Conservation (phyloP, 2,797 vertebrate species). For the Megaceryle alcyon region DNA sequence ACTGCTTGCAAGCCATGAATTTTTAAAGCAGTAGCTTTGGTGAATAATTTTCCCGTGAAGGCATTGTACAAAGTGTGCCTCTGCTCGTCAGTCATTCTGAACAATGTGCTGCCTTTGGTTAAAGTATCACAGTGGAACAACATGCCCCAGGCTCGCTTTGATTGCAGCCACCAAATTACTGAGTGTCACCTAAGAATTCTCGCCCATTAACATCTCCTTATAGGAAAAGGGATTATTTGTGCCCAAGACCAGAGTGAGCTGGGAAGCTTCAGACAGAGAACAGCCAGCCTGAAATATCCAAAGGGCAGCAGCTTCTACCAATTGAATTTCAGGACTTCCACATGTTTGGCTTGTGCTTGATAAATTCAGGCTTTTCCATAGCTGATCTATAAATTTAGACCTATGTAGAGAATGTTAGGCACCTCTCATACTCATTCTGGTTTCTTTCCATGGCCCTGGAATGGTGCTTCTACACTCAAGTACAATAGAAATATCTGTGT, state of each 20-base stretch:
- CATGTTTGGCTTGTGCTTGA: not conserved
- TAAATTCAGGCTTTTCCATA: not conserved
- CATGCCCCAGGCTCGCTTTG: not conserved
- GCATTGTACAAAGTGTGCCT: not conserved
- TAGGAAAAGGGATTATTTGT: not conserved
- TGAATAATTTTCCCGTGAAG: not conserved
- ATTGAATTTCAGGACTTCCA: fast-evolving
- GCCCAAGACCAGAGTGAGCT: not conserved
- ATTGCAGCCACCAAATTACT: not conserved
- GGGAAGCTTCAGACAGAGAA: not conserved
- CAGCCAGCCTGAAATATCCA: not conserved
- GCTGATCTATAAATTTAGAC: not conserved
- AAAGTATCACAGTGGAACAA: not conserved
- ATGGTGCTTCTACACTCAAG: not conserved
- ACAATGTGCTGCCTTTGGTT: not conserved
- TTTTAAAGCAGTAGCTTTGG: not conserved
- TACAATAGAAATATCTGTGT: fast-evolving
- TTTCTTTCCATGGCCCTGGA: not conserved
- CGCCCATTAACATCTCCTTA: not conserved
- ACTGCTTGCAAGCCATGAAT: not conserved
- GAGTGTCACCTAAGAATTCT: not conserved
- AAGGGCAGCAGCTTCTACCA: not conserved
- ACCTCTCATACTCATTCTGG: fast-evolving
- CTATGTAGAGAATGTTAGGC: not conserved
- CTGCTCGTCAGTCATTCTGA: not conserved